Evolutionary conservation across 2,888 invertebrate species (phyloP), one percentile per base, ranked within the genome.

Genomic region (Cepaea hortensis): DNA sequence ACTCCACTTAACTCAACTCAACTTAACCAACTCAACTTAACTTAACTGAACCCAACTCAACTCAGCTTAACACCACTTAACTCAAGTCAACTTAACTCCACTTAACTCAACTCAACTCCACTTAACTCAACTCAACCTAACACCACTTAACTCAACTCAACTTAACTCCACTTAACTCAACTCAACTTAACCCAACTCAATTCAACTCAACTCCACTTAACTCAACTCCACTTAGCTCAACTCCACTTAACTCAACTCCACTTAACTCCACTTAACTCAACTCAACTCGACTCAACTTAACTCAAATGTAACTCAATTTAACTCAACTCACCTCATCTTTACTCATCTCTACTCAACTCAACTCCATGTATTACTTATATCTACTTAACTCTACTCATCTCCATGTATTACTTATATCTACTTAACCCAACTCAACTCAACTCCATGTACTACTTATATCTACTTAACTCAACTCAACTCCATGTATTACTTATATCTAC

Each of bases 1-100:
- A n/a, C 62, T 82, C 23, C 65, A 68, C 82, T 82, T 68, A 82
- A 68, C 82, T 82, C 18, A 82, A 65, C 61, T 82, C 7, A 82
- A n/a, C 72, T 82, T 18, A 82, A 68, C 82, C 23, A 23, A 82
- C 20, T 70, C 70, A 3, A 82, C 48, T 70, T 82, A 62, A 81
- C 81, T 62, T 81, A n/a, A 62, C 62, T 81, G 13, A 81, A 35
- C 62, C 61, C 13, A 81, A 70, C 72, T 70, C 35, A 82, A 68
- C 72, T 65, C 18, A 65, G 18, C 65, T 65, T 65, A 65, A 65
- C 72, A 70, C 35, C 0, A 35, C 35, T 35, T 1, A 35, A 35
- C 35, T 35, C 35, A 35, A 35, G 0, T 35, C 1, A 35, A 35
- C 35, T 35, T 1, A 35, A 35, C 35, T 35, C 35, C 0, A 35